Conservation (phyloP, 1,140 invertebrate species). For the Tribolium castaneum region DNA sequence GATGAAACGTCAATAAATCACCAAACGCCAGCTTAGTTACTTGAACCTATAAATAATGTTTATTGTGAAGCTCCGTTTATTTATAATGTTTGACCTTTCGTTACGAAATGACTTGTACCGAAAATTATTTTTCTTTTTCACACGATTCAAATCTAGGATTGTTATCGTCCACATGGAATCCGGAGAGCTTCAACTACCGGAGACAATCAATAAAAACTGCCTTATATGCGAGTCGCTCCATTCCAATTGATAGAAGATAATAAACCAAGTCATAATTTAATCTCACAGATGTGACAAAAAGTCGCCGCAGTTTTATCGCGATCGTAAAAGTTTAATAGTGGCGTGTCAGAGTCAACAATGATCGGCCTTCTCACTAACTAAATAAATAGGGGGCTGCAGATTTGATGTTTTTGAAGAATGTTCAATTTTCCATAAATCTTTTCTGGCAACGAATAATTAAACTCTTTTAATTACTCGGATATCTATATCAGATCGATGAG, state of each 20-base stretch:
- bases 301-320: background rate
- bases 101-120: background rate
- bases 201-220: background rate
- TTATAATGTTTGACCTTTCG: background rate
- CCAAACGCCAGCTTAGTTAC: background rate
- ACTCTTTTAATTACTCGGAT: background rate
- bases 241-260: background rate
- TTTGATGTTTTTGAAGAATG: background rate
- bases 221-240: background rate
- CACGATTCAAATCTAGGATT: too few relatives aligned
- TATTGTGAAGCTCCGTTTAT: background rate
- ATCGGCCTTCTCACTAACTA: background rate
- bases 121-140: background rate
- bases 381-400: background rate
- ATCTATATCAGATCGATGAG: conserved; percentile 1
- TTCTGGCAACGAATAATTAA: background rate
- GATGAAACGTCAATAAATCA: background rate
- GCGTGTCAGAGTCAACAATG: background rate
- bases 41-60: background rate
- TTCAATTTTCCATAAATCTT: background rate
- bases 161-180: too few relatives aligned
- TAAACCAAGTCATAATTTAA: background rate
- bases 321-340: background rate
- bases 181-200: background rate
- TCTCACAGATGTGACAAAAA: background rate